phyloP scores from a whole-genome alignment of 2,113 vertebrate species.

The Struthidea cinerea region DNA sequence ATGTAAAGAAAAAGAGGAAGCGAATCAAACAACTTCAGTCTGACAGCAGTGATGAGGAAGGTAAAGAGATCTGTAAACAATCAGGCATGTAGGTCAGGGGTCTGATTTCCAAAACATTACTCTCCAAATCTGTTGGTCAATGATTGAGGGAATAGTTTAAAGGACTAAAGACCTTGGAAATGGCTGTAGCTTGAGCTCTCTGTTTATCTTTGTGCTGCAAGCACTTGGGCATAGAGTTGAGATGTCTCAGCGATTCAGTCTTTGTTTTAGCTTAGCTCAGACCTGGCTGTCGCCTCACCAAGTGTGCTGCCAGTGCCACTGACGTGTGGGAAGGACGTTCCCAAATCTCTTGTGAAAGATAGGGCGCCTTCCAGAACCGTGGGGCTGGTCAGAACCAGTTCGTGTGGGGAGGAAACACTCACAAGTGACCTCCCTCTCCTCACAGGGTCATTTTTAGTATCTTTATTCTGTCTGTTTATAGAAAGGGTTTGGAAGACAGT shows the following conservation, averaged over 20 bases:
- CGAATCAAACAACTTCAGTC: slow-evolving; percentile 83
- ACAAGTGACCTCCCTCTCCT: background rate
- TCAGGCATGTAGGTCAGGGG: background rate
- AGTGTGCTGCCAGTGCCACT: background rate
- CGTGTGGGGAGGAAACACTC: background rate
- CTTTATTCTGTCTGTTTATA: slow-evolving; percentile 13
- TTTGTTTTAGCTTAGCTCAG: background rate
- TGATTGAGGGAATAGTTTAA: background rate
- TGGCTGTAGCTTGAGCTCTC: background rate
- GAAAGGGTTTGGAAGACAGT: background rate
- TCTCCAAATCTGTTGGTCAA: background rate
- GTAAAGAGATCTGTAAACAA: slow-evolving; percentile 50
- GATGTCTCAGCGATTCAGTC: background rate
- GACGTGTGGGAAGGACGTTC: background rate
- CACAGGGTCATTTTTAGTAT: background rate
- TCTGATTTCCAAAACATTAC: background rate
- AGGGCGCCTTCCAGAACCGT: rapidly evolving
- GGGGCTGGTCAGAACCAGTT: background rate
- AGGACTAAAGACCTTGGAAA: background rate
- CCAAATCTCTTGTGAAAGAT: background rate
- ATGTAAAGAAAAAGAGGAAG: slow-evolving; percentile 81
- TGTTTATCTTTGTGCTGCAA: background rate
- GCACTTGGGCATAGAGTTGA: background rate
- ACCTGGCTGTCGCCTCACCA: background rate
- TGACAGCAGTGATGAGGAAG: slow-evolving; percentile 93